Evolutionary conservation across 2,888 invertebrate species (phyloP), one percentile per base, ranked within the genome.

Genomic region (Junonia oenone): DNA sequence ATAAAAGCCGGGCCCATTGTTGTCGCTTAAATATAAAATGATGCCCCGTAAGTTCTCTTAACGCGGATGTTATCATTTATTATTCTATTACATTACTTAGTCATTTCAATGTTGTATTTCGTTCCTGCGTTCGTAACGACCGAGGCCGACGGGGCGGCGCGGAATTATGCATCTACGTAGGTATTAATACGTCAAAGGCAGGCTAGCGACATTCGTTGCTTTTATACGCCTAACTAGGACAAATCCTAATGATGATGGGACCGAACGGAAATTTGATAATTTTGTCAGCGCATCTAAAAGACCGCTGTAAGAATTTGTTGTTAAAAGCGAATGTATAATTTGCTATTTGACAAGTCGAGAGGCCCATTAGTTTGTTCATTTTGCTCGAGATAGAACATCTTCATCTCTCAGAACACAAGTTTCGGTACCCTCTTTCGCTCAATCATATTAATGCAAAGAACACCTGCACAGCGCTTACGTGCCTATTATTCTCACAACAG

Each of bases 21-120:
- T 75, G 76, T 71, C 76, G 78, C 75, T 81, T 75, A 78, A 75
- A 79, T 78, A 83, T 79, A 78, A 80, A 83, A 75, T 76, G 78
- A 76, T 75, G 81, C 76, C 80, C 81, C 72, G 76, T 81, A 80
- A 78, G 74, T 78, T 75, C 72, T 78, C 78, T 80, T 88, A 87
- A 86, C 83, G 79, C 86, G 88, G 88, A 89, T 84, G 87, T 81
- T 77, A 79, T 80, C 87, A 81, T 87, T 88, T 84, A 88, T 85
- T 83, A 84, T 84, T 85, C 80, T 84, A 85, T 82, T 83, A 75
- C 73, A 75, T 76, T 77, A 75, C 68, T 68, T 68, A 68, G 70
- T 70, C 68, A 68, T 69, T 68, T 68, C 65, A 64, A 72, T 69
- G 69, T 68, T 59, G 61, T 56, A 61, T 61, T 57, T 59, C 55